Evolutionary conservation across 2,888 invertebrate genomes (phyloP).

Genomic region (Eucera pruinosa): DNA sequence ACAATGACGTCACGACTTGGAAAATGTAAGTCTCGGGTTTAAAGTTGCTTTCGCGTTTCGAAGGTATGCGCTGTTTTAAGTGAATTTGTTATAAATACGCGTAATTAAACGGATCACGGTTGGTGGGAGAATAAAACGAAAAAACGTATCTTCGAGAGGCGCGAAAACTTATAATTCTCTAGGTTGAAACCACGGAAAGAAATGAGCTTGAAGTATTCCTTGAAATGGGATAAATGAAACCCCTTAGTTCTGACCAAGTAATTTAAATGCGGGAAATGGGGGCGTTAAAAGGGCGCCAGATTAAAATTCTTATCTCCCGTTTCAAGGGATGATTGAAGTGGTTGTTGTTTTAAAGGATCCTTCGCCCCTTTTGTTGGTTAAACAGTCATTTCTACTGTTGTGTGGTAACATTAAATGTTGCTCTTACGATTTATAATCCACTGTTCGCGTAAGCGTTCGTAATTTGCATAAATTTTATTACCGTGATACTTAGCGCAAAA

Average conservation of each 20-base stretch:
- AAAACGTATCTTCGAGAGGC: slow-evolving; percentile 4
- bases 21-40: slow-evolving; percentile 12
- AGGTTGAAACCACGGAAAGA: not conserved
- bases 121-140: not conserved
- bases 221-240: slow-evolving; percentile 16
- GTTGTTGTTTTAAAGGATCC: not conserved
- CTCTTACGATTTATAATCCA: too few relatives aligned
- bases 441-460: too few relatives aligned
- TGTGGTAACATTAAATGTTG: not conserved
- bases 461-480: too few relatives aligned
- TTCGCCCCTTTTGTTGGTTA: not conserved
- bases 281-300: not conserved
- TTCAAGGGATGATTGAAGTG: not conserved
- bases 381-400: not conserved
- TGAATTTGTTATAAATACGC: slow-evolving; percentile 26
- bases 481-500: too few relatives aligned
- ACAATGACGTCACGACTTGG: slow-evolving; percentile 14
- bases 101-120: slow-evolving; percentile 12
- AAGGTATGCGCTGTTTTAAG: not conserved
- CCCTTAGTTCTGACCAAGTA: slow-evolving; percentile 3
- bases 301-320: not conserved
- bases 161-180: slow-evolving; percentile 18
- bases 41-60: not conserved
- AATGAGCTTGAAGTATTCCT: slow-evolving; percentile 7
- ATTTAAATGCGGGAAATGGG: slow-evolving; percentile 11